Evolutionary conservation across 1,140 invertebrate genomes (phyloP), one percentile per base, ranked within the genome.

Genomic region (Galleria mellonella): DNA sequence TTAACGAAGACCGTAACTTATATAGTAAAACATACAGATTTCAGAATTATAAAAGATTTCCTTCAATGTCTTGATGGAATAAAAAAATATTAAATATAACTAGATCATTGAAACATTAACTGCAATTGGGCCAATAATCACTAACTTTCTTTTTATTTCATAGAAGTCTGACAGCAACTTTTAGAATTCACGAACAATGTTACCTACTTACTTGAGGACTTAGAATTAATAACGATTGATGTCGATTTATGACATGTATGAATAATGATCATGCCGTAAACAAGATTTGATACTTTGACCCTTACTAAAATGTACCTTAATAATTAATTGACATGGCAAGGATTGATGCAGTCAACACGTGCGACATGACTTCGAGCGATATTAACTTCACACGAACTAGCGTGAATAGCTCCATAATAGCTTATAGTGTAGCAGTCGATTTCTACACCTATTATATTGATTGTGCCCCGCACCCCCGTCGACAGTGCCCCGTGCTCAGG

Each of bases 401-500:
- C 56, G 39, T 27, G 36, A 43, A 27, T 31, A 32, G 11, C 44
- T 50, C 53, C 47, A 50, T 23, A 23, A 23, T 23, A 23, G 17
- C 17, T 23, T 47, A 33, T 60, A 51, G 51, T 61, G 44, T 45
- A 45, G 11, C 42, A 54, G 54, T 46, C 57, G 47, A 55, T 60
- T 62, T 15, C 48, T 39, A 54, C 36, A 51, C 48, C 56, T 69
- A 72, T 76, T 64, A n/a, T 69, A 76, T 76, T 76, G 64, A 55
- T 65, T 27, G 35, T 47, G 36, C 44, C 55, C 52, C 53, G 33
- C 39, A 46, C 33, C 43, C 32, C 43, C 51, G 39, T 52, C 32
- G 29, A 50, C 41, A 35, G 30, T 51, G 32, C 51, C 45, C 11
- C 32, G 27, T 42, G 17, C 43, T 47, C 46, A 42, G 43, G 31